phyloP scores from a whole-genome alignment of 1,140 invertebrate genomes.

The Dysdera silvatica region DNA sequence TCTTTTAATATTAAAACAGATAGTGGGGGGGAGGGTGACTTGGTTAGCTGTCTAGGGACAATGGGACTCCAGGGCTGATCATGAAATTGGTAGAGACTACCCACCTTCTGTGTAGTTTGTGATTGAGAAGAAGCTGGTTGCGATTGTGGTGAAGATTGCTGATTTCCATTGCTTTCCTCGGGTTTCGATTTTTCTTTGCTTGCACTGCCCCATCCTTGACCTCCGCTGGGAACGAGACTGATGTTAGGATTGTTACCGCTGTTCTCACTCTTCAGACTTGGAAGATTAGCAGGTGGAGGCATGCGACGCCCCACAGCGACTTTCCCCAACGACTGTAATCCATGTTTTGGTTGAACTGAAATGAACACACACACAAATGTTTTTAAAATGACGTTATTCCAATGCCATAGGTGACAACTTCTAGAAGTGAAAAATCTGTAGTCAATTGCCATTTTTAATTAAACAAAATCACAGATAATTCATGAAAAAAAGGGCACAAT shows the following conservation, averaged over 20 bases:
- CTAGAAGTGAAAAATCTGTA: background rate
- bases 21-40: no score
- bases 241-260: conserved; percentile 64
- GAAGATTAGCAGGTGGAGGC: conserved; percentile 86
- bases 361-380: conserved; percentile 19
- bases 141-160: conserved; percentile 31
- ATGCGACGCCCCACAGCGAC: conserved; percentile 82
- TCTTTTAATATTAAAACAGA: no score
- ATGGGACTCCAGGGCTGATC: no score
- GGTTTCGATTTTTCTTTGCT: conserved; percentile 45
- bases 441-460: background rate
- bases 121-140: conserved; percentile 33
- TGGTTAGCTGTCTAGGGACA: no score
- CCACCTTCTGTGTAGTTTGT: conserved; percentile 28
- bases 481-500: background rate
- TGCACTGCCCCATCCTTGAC: conserved; percentile 61
- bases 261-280: conserved; percentile 91
- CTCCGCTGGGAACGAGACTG: conserved; percentile 62
- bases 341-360: conserved; percentile 85
- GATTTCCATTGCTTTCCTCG: conserved; percentile 32
- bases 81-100: no score
- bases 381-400: background rate
- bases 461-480: background rate
- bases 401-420: no score
- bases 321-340: conserved; percentile 97